phyloP scores from a whole-genome alignment of 2,888 invertebrate species.

The Lutraria lutraria region DNA sequence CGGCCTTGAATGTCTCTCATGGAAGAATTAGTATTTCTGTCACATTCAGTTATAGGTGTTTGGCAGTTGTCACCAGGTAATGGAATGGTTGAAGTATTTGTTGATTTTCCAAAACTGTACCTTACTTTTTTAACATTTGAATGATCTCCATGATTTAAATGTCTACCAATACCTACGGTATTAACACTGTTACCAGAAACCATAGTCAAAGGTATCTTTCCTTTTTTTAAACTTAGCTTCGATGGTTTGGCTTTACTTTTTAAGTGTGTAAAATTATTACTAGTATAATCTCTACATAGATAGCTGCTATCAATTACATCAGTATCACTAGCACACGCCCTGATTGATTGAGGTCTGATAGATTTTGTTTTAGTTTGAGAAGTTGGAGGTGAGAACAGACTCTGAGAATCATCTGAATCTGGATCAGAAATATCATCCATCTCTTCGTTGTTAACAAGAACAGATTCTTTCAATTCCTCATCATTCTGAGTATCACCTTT shows the following conservation, averaged over 20 bases:
- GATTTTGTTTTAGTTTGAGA: neutral
- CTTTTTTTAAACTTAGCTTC: slow-evolving; percentile 31
- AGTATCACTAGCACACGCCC: neutral
- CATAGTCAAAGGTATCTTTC: slow-evolving; percentile 23
- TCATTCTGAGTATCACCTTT: neutral
- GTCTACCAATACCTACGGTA: neutral
- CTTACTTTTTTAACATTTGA: neutral
- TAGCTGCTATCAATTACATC: neutral
- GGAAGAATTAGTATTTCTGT: slow-evolving; percentile 32
- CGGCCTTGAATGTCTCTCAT: neutral
- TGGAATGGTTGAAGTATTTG: neutral
- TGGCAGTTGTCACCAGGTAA: neutral
- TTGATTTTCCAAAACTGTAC: slow-evolving; percentile 8
- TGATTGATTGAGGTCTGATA: neutral
- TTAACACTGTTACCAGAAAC: neutral
- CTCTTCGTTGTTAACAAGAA: neutral
- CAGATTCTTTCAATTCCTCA: neutral
- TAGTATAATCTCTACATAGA: neutral
- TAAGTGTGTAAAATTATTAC: neutral
- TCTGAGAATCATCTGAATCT: slow-evolving; percentile 52
- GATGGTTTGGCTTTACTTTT: slow-evolving; percentile 30
- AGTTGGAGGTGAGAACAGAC: slow-evolving; percentile 41
- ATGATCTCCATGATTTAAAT: neutral
- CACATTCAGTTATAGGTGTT: neutral
- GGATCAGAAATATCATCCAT: slow-evolving; percentile 28